Base-by-base conservation (phyloP, 2,797 vertebrate genomes). In the Dipus sagitta region DNA sequence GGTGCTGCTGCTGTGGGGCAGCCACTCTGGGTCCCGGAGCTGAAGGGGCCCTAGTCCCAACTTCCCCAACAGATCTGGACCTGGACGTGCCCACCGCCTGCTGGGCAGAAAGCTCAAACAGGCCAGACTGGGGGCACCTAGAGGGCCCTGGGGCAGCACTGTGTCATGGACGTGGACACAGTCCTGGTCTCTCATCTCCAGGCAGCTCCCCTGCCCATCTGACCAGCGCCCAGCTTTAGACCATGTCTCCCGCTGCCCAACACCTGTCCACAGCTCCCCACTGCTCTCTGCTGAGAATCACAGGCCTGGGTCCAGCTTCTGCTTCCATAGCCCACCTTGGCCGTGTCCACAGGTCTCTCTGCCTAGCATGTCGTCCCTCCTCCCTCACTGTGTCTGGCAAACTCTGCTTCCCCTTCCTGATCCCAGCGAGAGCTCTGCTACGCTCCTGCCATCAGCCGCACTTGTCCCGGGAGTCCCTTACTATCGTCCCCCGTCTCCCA, bases 231-330 rank as follows among this genome's bases (percentile, higher is more conserved):
- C n/a, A 17, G 58, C 18, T 21, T 21, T 47, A 42, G 68, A 17
- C 26, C 60, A 1, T 0, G 0, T 20, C 67, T 1, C 13, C 52
- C 32, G 38, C 26, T 3, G 71, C 77, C 60, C 81, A 15, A 1
- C 28, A 64, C n/a, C 47, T 24, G 8, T 2, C 70, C 54, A 0
- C 0, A 72, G 81, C 26, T 42, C 64, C 32, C 71, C 20, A 10
- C 0, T 34, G 28, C 42, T 47, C 82, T 34, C 2, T 8, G 26
- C 65, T 26, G 26, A 7, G 72, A 75, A 34, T 2, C 0, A 1
- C 47, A 30, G 71, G 38, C 13, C 28, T 23, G 26, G 1, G 30
- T 79, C 58, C 10, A 3, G 30, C 21, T 64, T 78, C 30, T 11
- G 0, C 1, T 20, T 17, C 32, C 13, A 18, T 30, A 6, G 30